Evolutionary conservation across 2,888 invertebrate species (phyloP).

Genomic region (Esperia sulphurella): DNA sequence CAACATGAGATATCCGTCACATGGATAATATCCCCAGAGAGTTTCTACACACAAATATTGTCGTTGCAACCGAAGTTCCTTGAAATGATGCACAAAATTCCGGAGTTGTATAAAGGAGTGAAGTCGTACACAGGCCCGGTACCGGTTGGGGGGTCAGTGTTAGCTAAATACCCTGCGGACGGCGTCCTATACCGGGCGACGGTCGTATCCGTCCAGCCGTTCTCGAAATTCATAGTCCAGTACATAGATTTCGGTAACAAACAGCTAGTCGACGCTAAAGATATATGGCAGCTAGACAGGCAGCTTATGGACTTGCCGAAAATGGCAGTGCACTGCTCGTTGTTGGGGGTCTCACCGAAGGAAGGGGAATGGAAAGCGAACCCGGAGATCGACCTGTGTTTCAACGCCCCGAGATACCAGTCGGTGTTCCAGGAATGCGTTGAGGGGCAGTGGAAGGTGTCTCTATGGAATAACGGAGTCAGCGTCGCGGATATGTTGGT

Average conservation of each 20-base stretch:
- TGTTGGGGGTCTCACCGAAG: constrained; percentile 80
- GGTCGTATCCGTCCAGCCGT: constrained; percentile 78
- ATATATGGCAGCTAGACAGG: constrained; percentile 85
- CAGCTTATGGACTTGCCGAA: constrained; percentile 82
- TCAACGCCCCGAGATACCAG: constrained; percentile 79
- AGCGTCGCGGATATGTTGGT: constrained; percentile 72
- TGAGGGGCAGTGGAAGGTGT: constrained; percentile 70
- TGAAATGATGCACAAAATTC: constrained; percentile 85
- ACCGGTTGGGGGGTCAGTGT: constrained; percentile 81
- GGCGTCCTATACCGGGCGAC: constrained; percentile 85
- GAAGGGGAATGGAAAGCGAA: constrained; percentile 79
- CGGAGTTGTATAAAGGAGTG: constrained; percentile 81
- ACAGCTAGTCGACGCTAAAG: constrained; percentile 79
- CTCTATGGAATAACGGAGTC: constrained; percentile 63
- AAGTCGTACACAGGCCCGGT: constrained; percentile 56
- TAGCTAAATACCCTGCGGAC: constrained; percentile 86
- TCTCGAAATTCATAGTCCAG: constrained; percentile 81
- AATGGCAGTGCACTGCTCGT: constrained; percentile 84
- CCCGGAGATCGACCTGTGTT: constrained; percentile 77
- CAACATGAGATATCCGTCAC: constrained; percentile 81
- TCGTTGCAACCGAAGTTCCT: constrained; percentile 78
- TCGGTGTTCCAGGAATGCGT: constrained; percentile 76
- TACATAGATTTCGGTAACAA: constrained; percentile 89
- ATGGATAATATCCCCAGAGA: constrained; percentile 87
- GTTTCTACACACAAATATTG: constrained; percentile 83